Evolutionary conservation across 2,888 invertebrate genomes (phyloP).

Genomic region (Lepidonotus clava): DNA sequence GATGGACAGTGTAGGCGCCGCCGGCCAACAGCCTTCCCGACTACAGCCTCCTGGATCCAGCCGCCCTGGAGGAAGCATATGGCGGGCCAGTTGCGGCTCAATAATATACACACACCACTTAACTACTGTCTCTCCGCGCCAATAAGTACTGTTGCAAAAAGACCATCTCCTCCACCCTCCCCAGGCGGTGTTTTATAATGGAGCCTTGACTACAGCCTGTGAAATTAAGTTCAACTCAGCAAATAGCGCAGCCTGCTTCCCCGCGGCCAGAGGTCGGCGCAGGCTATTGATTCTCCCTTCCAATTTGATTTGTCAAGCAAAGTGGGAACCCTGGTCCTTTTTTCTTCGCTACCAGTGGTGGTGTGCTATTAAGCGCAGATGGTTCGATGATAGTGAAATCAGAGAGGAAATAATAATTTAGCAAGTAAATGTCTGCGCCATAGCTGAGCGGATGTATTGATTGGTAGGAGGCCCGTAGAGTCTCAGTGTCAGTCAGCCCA

Average conservation of each 20-base stretch:
- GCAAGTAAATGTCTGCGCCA: slow-evolving; percentile 11
- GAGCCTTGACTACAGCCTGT: background rate
- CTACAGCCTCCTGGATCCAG: too few relatives aligned
- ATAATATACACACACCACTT: too few relatives aligned
- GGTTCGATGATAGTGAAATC: slow-evolving; percentile 12
- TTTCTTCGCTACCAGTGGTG: background rate
- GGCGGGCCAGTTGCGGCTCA: too few relatives aligned
- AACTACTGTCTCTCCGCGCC: too few relatives aligned
- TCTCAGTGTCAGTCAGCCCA: too few relatives aligned
- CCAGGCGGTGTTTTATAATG: background rate
- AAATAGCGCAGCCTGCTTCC: background rate
- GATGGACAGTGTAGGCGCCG: background rate
- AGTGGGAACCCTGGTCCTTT: background rate
- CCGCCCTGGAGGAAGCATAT: too few relatives aligned
- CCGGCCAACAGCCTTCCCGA: too few relatives aligned
- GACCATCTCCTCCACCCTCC: background rate
- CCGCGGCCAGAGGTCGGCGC: background rate
- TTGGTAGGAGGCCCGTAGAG: too few relatives aligned
- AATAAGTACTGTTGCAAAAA: too few relatives aligned
- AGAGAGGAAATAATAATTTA: background rate
- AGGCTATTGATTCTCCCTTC: slow-evolving; percentile 20
- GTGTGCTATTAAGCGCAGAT: slow-evolving; percentile 18
- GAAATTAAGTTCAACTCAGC: slow-evolving; percentile 1
- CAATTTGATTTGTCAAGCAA: slow-evolving; percentile 30
- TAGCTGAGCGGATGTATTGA: background rate